Conservation (phyloP, 2,113 vertebrate genomes). For the Nothocercus julius region DNA sequence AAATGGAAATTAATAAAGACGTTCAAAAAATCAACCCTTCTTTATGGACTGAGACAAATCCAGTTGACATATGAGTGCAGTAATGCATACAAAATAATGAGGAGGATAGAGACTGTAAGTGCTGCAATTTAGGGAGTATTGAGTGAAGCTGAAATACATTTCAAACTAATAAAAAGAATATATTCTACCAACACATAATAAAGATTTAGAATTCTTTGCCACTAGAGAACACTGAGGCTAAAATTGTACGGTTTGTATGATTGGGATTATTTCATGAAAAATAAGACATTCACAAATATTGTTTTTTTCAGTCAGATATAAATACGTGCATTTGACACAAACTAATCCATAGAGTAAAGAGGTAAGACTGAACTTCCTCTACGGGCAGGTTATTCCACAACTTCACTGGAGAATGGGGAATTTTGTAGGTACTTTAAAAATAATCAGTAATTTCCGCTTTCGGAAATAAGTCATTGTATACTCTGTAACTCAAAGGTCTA, state of each 20-base stretch:
- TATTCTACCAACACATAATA: slow-evolving; percentile 38
- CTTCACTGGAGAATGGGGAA: neutral
- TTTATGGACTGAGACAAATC: slow-evolving; percentile 35
- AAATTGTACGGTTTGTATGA: neutral
- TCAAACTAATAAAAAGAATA: slow-evolving; percentile 6
- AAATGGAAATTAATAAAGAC: slow-evolving; percentile 40
- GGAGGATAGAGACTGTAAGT: neutral
- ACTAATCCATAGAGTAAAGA: neutral
- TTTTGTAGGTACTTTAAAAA: neutral
- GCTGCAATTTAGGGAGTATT: neutral
- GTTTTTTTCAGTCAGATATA: neutral
- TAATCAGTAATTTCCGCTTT: neutral
- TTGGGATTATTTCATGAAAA: neutral
- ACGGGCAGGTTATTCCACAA: neutral
- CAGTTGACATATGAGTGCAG: neutral
- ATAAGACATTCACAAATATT: neutral
- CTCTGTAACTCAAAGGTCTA: neutral
- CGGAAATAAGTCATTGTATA: neutral
- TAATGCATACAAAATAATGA: neutral
- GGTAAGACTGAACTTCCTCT: neutral
- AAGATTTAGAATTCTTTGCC: slow-evolving; percentile 9
- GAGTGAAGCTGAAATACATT: slow-evolving; percentile 2
- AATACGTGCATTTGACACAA: neutral
- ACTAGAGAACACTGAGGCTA: neutral
- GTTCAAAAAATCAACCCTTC: neutral